These are phyloP conservation scores for Morone chrysops DNA, from an alignment of 2,113 vertebrate genomes.

Conservation along the genomic window DNA sequence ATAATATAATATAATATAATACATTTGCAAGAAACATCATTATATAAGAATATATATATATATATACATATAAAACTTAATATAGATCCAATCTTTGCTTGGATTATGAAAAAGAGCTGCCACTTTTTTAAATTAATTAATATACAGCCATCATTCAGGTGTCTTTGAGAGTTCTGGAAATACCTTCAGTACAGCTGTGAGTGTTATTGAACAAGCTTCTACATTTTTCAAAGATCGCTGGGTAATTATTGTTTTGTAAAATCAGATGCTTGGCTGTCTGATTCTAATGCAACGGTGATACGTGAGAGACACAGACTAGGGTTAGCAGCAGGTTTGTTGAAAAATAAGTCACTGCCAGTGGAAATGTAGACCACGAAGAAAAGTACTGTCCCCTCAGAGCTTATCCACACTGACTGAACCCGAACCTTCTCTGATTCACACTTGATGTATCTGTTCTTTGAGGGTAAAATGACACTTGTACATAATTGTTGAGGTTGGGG, in stretches of 20 bases:
- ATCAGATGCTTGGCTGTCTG: not conserved
- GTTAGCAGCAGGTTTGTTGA: not conserved
- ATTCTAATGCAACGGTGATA: not conserved
- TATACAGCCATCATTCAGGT: not conserved
- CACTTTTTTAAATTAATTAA: not conserved
- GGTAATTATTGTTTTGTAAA: not conserved
- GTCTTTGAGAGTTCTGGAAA: not conserved
- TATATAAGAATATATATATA: not conserved
- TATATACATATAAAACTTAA: not conserved
- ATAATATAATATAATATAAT: no score
- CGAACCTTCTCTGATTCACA: constrained; percentile 67
- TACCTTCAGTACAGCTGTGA: not conserved
- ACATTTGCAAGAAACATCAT: not conserved
- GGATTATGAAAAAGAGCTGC: not conserved
- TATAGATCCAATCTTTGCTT: not conserved
- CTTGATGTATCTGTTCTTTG: constrained; percentile 74
- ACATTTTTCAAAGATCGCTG: not conserved
- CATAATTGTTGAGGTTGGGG: constrained; percentile 77
- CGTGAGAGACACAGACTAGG: not conserved
- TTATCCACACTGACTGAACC: constrained; percentile 42
- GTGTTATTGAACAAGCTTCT: not conserved
- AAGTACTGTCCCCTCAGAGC: constrained; percentile 51
- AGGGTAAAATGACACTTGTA: constrained; percentile 79
- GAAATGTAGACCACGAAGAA: constrained; percentile 41
- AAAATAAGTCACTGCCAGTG: constrained; percentile 3